Evolutionary conservation across 1,140 invertebrate genomes (phyloP), one percentile per base, ranked within the genome.

Genomic region (Micrasema minimum): DNA sequence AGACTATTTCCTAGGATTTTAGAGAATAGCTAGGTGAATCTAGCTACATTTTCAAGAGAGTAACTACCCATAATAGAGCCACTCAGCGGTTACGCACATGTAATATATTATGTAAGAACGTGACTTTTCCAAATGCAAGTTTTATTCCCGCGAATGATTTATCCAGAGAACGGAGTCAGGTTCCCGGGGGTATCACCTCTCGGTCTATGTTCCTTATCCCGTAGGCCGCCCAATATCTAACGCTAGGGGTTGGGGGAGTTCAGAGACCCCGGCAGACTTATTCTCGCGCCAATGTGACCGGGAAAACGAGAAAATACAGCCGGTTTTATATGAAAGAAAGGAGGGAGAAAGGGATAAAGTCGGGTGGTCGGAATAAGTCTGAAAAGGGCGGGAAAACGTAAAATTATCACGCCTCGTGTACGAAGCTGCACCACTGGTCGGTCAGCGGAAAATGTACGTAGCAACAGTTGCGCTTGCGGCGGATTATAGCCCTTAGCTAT

Each of bases 71-170:
- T 43, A 16, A 11, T 43, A 2, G 14, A n/a, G 43, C 43, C 43
- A 46, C 43, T 46, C 43, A 16, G 43, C 43, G 43, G 43, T 46
- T n/a, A 11, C 43, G 43, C n/a, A 12, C 16, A 46, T 46, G n/a
- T n/a, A n/a, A 31, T 7, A 31, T 31, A 46, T 4, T 31, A 31
- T 31, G 22, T 22, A 22, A 51, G 20, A 22, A 59, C 55, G 55
- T 59, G 55, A 59, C 55, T 59, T 38, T 35, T 14, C 7, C 20
- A 23, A 12, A 41, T 22, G 1, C 20, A 14, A 57, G 14, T 43
- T 59, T 45, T 31, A 59, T n/a, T 45, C 51, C 6, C 22, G 45
- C 18, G 66, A 45, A 69, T 69, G 66, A 69, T 69, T 69, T 69
- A 69, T 59, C 51, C 51, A 1, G 12, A 18, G 41, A 31, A 31